Percentiles rank a stretch among this genome's conserved stretches.
Conservation (phyloP, 2,888 invertebrate genomes). For the Blastobasis adustella region DNA sequence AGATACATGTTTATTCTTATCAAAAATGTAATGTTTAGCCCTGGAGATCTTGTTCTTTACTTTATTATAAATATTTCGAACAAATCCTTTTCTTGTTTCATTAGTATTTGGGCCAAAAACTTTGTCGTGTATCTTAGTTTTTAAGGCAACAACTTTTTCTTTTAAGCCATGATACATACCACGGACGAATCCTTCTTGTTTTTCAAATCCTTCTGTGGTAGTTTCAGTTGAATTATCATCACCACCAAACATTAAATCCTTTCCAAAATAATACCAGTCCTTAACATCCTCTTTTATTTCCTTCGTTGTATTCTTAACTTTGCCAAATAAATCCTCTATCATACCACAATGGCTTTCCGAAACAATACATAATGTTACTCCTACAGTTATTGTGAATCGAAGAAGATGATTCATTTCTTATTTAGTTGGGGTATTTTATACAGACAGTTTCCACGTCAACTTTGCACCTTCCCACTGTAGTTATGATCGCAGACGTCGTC, state of each 20-base stretch:
- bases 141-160: not conserved
- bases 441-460: too few species aligned
- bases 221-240: not conserved
- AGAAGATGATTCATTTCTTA: too few species aligned
- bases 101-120: not conserved
- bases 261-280: slow-evolving; percentile 13
- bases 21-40: not conserved
- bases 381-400: too few species aligned
- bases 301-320: slow-evolving; percentile 13
- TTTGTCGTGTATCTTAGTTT: not conserved
- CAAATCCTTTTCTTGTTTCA: not conserved
- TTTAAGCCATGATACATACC: not conserved
- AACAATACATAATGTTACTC: too few species aligned
- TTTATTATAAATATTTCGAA: slow-evolving; percentile 2
- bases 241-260: slow-evolving; percentile 13
- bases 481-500: too few species aligned
- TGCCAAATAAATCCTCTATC: slow-evolving; percentile 11
- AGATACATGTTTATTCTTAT: not conserved
- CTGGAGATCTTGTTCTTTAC: not conserved
- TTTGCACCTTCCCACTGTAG: too few species aligned
- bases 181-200: not conserved
- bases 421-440: too few species aligned
- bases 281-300: slow-evolving; percentile 13
- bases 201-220: not conserved
- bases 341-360: slow-evolving; percentile 9